A percentile compares a stretch with the other conserved stretches of the same genome.
Conservation (phyloP, 2,113 vertebrate species). For the Pleuronectes platessa region DNA sequence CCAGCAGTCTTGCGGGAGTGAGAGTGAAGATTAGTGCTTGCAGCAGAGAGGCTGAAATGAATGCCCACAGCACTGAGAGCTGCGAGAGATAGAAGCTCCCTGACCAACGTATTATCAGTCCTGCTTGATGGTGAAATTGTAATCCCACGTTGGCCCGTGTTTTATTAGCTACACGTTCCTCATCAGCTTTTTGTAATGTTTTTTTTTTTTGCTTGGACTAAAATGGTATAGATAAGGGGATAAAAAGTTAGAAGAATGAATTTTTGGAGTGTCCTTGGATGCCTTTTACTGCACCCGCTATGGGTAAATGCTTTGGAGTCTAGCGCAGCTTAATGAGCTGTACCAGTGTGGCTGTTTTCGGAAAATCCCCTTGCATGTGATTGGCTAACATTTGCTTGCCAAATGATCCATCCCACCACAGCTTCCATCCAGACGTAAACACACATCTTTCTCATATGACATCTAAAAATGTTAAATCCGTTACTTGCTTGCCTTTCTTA, state of each 20-base stretch:
- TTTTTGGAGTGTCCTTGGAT: constrained; percentile 3
- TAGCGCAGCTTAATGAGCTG: constrained; percentile 31
- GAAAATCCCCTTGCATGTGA: background rate
- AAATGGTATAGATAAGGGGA: background rate
- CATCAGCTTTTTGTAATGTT: background rate
- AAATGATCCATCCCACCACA: constrained; percentile 11
- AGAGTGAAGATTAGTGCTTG: constrained; percentile 53
- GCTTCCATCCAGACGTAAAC: constrained; percentile 20
- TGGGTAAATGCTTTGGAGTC: constrained; percentile 19
- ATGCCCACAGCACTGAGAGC: constrained; percentile 27
- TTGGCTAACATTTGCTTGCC: constrained; percentile 26
- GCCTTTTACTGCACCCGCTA: constrained; percentile 4
- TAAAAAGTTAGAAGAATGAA: background rate
- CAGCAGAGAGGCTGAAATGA: constrained; percentile 35
- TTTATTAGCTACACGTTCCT: constrained; percentile 4
- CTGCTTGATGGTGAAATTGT: constrained; percentile 31
- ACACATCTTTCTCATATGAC: background rate
- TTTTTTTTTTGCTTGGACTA: background rate
- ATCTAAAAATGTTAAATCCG: background rate
- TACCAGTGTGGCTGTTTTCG: background rate
- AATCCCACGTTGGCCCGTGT: background rate
- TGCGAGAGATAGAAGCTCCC: constrained; percentile 43
- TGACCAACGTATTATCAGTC: constrained; percentile 29
- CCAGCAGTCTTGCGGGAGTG: constrained; percentile 26
- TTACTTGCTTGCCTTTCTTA: background rate